Evolutionary conservation across 2,797 vertebrate genomes (phyloP).

Genomic region (Sebastes hopkinsi): DNA sequence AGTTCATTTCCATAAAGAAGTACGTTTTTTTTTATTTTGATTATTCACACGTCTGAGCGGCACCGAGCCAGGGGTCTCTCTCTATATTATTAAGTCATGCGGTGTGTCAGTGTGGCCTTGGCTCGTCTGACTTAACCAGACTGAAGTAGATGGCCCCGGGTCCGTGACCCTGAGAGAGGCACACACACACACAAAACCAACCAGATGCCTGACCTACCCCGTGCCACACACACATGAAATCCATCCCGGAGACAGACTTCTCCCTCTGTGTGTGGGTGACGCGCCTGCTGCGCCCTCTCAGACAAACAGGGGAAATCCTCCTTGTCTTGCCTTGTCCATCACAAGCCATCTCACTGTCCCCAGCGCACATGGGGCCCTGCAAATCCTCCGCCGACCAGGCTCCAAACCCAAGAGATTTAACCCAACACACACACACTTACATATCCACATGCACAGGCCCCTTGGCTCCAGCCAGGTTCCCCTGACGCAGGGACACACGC

Average conservation of each 20-base stretch:
- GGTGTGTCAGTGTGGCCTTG: conserved; percentile 71
- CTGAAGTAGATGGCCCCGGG: conserved; percentile 70
- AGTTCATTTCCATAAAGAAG: conserved; percentile 62
- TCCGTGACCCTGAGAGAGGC: conserved; percentile 65
- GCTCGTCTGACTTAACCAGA: conserved; percentile 68
- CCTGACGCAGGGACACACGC: conserved; percentile 80
- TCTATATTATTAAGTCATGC: conserved; percentile 70
- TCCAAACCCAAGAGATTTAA: conserved; percentile 46
- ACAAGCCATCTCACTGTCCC: conserved; percentile 69
- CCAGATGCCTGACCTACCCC: conserved; percentile 54
- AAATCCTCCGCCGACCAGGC: conserved; percentile 38
- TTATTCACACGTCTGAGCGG: conserved; percentile 37
- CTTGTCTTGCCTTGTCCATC: conserved; percentile 80
- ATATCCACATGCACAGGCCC: conserved; percentile 27
- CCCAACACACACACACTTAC: neutral
- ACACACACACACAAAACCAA: conserved; percentile 36
- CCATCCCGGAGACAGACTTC: conserved; percentile 62
- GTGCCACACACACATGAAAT: conserved; percentile 50
- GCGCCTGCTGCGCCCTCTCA: conserved; percentile 52
- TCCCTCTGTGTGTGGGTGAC: conserved; percentile 49
- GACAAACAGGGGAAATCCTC: conserved; percentile 86
- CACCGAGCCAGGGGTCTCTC: conserved; percentile 40
- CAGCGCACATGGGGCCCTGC: conserved; percentile 60
- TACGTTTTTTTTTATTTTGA: conserved; percentile 28
- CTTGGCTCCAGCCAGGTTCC: conserved; percentile 79